Percentiles rank a stretch among this genome's conserved stretches.
phyloP scores from a whole-genome alignment of 2,797 vertebrate species.

The Choloepus didactylus region DNA sequence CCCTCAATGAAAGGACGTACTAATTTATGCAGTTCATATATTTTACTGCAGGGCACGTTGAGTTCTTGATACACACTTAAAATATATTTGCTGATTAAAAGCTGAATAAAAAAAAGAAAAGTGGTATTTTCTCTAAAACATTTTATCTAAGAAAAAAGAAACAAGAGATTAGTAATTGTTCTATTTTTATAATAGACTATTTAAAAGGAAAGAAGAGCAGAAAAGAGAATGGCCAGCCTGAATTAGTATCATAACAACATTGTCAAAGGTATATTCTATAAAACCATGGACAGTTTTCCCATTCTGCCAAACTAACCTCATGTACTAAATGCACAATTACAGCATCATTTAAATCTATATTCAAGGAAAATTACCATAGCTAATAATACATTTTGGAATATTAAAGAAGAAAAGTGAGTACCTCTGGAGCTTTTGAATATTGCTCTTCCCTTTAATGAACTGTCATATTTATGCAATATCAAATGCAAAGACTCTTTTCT shows the following conservation, averaged over 20 bases:
- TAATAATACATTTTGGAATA: not conserved
- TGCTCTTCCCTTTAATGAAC: not conserved
- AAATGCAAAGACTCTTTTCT: not conserved
- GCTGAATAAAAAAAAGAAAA: not conserved
- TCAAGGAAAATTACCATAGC: not conserved
- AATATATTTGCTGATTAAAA: conserved; percentile 33
- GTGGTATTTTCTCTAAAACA: not conserved
- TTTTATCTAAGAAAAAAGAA: not conserved
- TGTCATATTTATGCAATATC: not conserved
- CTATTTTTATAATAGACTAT: not conserved
- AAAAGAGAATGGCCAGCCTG: not conserved
- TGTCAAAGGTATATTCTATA: not conserved
- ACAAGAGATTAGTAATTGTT: not conserved
- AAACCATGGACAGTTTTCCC: not conserved
- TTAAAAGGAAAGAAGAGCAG: not conserved
- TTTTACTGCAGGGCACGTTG: not conserved
- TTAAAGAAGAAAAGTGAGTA: not conserved
- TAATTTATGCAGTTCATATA: conserved; percentile 55
- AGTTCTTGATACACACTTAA: not conserved
- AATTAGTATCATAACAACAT: not conserved
- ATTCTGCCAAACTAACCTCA: not conserved
- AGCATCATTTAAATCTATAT: not conserved
- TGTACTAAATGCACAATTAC: not conserved
- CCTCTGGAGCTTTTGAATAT: not conserved
- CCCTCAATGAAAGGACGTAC: not conserved